Base-by-base conservation (phyloP, 2,113 vertebrate species). In the Mionectes macconnelli region DNA sequence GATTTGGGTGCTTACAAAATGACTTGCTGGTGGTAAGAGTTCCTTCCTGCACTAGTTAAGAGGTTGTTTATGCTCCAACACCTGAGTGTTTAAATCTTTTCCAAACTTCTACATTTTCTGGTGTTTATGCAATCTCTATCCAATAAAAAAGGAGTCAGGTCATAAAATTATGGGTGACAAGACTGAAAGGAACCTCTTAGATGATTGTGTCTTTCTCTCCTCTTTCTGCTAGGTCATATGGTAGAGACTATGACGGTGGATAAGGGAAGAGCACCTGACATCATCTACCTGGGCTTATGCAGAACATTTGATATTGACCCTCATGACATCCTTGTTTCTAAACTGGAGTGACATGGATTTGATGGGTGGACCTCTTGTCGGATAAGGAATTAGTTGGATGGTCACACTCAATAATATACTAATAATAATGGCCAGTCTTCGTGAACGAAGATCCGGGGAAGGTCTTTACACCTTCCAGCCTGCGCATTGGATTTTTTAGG, bases 11-110 rank as follows among this genome's bases (percentile, higher is more conserved):
- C 55, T 88, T 90, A 56, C 2, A 13, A 50, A 96, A 70, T 81
- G 68, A 70, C 78, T 85, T 84, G 55, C 75, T 67, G 40, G 83
- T 87, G 69, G 90, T 68, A 93, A 70, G 40, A 60, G 60, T 81
- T 95, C 35, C 27, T 78, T 68, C 1, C 3, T 53, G 31, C 0
- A 0, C 76, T 92, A 53, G 63, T 96, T 96, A 96, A 74, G 76
- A 52, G 18, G 28, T 96, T 88, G 59, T 96, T 97, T 96, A 96
- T 97, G 85, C 31, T 84, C 40, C 37, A 52, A 39, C 55, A 88
- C 40, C 40, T 59, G 60, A 83, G n/a, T 25, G 47, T 52, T 96
- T 82, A 81, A 72, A 86, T 78, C 10, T n/a, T 93, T 67, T 64
- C 33, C 17, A 81, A 49, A 44, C 3, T 92, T 74, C 68, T 64